Evolutionary conservation across 2,797 vertebrate genomes (phyloP), one percentile per base, ranked within the genome.

Genomic region (Eptatretus atami): DNA sequence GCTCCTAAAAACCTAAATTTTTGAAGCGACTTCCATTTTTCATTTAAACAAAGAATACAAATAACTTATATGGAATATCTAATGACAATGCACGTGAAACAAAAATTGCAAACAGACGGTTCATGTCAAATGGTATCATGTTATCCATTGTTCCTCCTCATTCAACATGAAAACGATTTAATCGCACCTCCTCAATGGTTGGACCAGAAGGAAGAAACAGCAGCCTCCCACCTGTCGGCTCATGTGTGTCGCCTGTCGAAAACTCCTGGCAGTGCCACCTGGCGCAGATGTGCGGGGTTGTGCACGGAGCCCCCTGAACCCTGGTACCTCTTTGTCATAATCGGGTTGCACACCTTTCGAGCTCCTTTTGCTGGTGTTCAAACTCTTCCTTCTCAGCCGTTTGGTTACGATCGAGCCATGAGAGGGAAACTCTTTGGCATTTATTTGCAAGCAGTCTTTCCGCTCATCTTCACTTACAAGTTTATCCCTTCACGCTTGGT

Each of bases 291-390:
- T n/a, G n/a, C n/a, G n/a, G n/a, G n/a, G n/a, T n/a, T n/a, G n/a
- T n/a, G n/a, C n/a, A n/a, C n/a, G n/a, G n/a, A n/a, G n/a, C 78
- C 78, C 2, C 80, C 81, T 0, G 78, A 79, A 1, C 79, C 78
- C 77, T 83, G 82, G 74, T 83, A 83, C 67, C 83, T 73, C 73
- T 83, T 84, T n/a, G 80, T 82, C 63, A 83, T 80, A 83, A 19
- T 82, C 11, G 81, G 81, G 63, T 81, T 83, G 71, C 81, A 83
- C 13, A 83, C 78, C 66, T 81, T 82, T 71, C 82, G 81, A 71
- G 82, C 72, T 64, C 82, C 12, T 81, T 80, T 71, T 82, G 80
- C 66, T 83, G 80, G 63, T 82, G 81, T 63, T 83, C 80, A 52
- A 81, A 83, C 66, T 83, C 80, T 8, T 83, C 81, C 68, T 76